Base-by-base conservation (phyloP, 1,140 invertebrate genomes). In the Drosophila dunni region DNA sequence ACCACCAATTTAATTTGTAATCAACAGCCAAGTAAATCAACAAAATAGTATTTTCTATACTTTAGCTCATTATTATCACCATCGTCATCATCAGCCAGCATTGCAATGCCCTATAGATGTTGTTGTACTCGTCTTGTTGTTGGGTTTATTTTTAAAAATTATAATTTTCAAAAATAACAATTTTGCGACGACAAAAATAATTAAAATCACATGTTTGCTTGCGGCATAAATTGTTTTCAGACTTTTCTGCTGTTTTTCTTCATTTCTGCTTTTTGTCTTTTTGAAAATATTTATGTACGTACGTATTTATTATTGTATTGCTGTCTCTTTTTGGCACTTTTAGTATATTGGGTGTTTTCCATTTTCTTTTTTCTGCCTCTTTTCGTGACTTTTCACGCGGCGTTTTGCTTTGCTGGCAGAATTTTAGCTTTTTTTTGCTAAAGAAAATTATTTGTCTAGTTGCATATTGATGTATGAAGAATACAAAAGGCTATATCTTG, bases 131-230 rank as follows among this genome's bases (percentile, higher is more conserved):
- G 48, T 6, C 24, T 40, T 71, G 48, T 64, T 71, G 67, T 29
- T 7, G 46, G 7, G 77, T 70, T 88, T 86, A 86, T 86, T 86
- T 86, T 82, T 86, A 88, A 82, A 82, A 88, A 76, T 88, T 86
- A 82, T 86, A 88, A 82, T 86, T 86, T 86, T 86, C 79, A 86
- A 86, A 86, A 86, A 86, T 86, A 86, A 85, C 85, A 85, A 86
- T 75, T 71, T 62, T 66, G 83, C 83, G 83, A 86, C 79, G 79
- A 85, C 82, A 88, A 86, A 88, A 86, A 86, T 88, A 86, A 86
- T 88, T 81, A 86, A 86, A 86, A 86, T 86, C 83, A 86, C 83
- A 86, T 86, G 83, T 86, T 86, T 86, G 83, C 83, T 86, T 89
- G 83, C 83, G 83, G 83, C 83, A 86, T 86, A 79, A 86, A 83